Conservation (phyloP, 92 coral and sea anemone species). For the Actinostola sp. region DNA sequence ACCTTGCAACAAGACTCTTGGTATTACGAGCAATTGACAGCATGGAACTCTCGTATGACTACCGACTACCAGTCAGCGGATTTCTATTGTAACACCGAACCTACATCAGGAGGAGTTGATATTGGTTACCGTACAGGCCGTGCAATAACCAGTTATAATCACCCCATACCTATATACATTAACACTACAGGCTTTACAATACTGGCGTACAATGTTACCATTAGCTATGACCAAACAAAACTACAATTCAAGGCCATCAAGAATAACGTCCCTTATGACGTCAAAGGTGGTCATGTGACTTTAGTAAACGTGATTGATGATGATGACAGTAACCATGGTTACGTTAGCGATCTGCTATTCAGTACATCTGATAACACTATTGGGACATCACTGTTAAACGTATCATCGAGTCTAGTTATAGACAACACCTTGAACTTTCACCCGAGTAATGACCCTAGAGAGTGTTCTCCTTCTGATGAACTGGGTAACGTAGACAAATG, state of each 20-base stretch:
- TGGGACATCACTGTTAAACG: background rate
- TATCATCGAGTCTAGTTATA: conserved; percentile 38
- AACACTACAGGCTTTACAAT: conserved; percentile 40
- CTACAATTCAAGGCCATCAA: conserved; percentile 36
- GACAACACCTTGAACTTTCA: conserved; percentile 29
- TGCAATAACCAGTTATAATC: conserved; percentile 44
- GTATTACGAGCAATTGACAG: conserved; percentile 45
- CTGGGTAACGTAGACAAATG: conserved; percentile 64
- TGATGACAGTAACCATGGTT: conserved; percentile 5
- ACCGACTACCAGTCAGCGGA: conserved; percentile 16
- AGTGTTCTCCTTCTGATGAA: background rate
- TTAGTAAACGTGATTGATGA: conserved; percentile 49
- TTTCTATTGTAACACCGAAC: conserved; percentile 66
- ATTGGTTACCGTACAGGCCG: conserved; percentile 62
- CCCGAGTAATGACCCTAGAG: background rate
- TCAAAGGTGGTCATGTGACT: conserved; percentile 35
- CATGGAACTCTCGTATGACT: conserved; percentile 20
- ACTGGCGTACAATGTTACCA: conserved; percentile 63
- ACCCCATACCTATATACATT: conserved; percentile 50
- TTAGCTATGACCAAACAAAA: conserved; percentile 27
- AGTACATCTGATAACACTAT: background rate
- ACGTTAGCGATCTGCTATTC: conserved; percentile 50
- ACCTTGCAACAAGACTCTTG: conserved; percentile 48
- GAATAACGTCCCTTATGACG: conserved; percentile 33
- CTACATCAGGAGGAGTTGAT: conserved; percentile 63